Evolutionary conservation across 2,113 vertebrate genomes (phyloP).

Genomic region (Chamaea fasciata): DNA sequence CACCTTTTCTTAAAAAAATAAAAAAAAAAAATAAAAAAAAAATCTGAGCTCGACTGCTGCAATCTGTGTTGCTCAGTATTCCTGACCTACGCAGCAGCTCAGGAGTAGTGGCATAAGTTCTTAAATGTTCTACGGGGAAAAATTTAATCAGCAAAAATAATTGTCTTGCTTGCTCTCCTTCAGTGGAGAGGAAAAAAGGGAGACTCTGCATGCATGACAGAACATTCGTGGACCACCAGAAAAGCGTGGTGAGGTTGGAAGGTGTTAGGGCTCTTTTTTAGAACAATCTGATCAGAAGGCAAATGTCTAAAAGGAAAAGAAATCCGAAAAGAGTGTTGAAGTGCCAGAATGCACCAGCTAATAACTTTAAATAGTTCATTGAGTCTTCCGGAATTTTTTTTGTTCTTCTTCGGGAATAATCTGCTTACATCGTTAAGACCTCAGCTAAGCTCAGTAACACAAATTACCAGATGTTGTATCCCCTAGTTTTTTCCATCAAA

Average conservation of each 20-base stretch:
- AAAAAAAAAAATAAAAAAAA: too few species aligned
- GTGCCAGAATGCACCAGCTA: slow-evolving; percentile 73
- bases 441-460: slow-evolving; percentile 90
- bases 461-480: slow-evolving; percentile 96
- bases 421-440: slow-evolving; percentile 96
- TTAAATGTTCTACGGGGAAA: slow-evolving; percentile 75
- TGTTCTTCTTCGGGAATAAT: slow-evolving; percentile 88
- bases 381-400: slow-evolving; percentile 82
- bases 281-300: slow-evolving; percentile 76
- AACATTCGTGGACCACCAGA: slow-evolving; percentile 73
- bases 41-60: background rate
- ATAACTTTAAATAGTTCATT: slow-evolving; percentile 84
- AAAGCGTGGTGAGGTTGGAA: slow-evolving; percentile 62
- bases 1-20: background rate
- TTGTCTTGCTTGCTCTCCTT: slow-evolving; percentile 58
- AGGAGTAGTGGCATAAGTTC: slow-evolving; percentile 34
- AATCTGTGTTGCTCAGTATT: background rate
- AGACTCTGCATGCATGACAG: slow-evolving; percentile 52
- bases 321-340: slow-evolving; percentile 71
- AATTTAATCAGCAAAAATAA: slow-evolving; percentile 81
- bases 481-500: slow-evolving; percentile 79
- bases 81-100: background rate
- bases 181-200: background rate
- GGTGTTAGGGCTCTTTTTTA: slow-evolving; percentile 60
- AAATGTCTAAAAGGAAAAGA: slow-evolving; percentile 68